Percentiles rank a stretch among this genome's conserved stretches.
These are phyloP conservation scores for Megalonaias nervosa DNA, from an alignment of 1,140 invertebrate species.

Conservation along the genomic window DNA sequence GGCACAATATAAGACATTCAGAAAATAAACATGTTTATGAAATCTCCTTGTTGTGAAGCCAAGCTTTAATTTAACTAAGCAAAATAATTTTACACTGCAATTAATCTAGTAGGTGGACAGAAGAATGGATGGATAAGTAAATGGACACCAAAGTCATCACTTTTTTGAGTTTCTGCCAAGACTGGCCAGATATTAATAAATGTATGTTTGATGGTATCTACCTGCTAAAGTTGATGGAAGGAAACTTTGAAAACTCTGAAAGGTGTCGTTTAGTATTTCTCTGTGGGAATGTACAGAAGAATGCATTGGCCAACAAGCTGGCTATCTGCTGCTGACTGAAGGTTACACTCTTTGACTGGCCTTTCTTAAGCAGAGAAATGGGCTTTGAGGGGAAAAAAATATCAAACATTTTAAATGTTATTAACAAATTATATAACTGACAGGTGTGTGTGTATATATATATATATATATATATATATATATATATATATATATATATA, in stretches of 20 bases:
- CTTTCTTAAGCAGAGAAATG: constrained; percentile 83
- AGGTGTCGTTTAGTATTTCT: constrained; percentile 67
- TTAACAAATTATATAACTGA: not conserved
- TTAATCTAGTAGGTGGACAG: too few species aligned
- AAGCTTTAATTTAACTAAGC: too few species aligned
- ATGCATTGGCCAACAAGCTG: constrained; percentile 92
- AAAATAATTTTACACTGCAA: too few species aligned
- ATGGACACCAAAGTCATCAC: too few species aligned
- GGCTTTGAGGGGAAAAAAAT: constrained; percentile 71
- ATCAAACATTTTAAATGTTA: constrained; percentile 19
- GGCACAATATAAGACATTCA: too few species aligned
- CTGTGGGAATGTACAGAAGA: constrained; percentile 95
- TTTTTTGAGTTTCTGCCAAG: too few species aligned
- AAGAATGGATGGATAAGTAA: too few species aligned
- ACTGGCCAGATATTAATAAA: too few species aligned
- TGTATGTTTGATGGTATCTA: constrained; percentile 65
- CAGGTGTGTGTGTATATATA: too few species aligned
- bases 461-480: constrained; percentile 25
- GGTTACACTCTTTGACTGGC: constrained; percentile 76
- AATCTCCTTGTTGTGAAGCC: too few species aligned
- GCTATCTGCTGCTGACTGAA: constrained; percentile 90
- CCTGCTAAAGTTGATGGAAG: constrained; percentile 91
- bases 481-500: constrained; percentile 22
- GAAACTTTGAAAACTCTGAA: constrained; percentile 78
- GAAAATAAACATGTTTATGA: too few species aligned